Evolutionary conservation across 1,140 invertebrate species (phyloP), one percentile per base, ranked within the genome.

Genomic region (Antheraea mylitta): DNA sequence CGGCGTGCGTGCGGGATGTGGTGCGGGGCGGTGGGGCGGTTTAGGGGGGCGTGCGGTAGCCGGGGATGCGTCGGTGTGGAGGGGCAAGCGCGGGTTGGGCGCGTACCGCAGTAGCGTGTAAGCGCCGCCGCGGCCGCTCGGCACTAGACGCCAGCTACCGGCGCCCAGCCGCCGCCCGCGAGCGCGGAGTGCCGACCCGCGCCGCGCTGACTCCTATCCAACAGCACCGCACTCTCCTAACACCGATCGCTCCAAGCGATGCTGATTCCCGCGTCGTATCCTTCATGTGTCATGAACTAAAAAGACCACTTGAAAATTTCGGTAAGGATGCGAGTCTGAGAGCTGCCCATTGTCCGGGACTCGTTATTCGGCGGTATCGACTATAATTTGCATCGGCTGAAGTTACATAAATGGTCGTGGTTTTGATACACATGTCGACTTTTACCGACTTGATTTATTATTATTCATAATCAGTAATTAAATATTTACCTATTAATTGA

Each of bases 71-170:
- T 76, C 74, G 83, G 71, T 67, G 67, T 82, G 74, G 82, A 70
- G 78, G 79, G 73, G 78, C 78, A 72, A 66, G 76, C 74, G 72
- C 73, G 78, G 67, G 71, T 58, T 68, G 68, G 71, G 71, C 85
- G 85, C 85, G 85, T 86, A 81, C 87, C 87, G 87, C 87, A 87
- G 85, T 89, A 87, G 85, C 85, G 87, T 84, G 87, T 78, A 84
- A 82, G 80, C 78, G 85, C 80, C 85, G 81, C 71, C 83, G 79
- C 82, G 83, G 83, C 80, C 79, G 85, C 81, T 81, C 76, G 76
- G 78, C 80, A 78, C 77, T 68, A 68, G 74, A 71, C 71, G 70
- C 66, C 77, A 69, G 64, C 69, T 62, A 70, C 71, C 76, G 72
- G 72, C 78, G 69, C 69, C 73, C 69, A 65, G 69, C 70, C 75